These are phyloP conservation scores for Ammodytes marinus DNA, from an alignment of 2,113 vertebrate genomes.

Conservation along the genomic window DNA sequence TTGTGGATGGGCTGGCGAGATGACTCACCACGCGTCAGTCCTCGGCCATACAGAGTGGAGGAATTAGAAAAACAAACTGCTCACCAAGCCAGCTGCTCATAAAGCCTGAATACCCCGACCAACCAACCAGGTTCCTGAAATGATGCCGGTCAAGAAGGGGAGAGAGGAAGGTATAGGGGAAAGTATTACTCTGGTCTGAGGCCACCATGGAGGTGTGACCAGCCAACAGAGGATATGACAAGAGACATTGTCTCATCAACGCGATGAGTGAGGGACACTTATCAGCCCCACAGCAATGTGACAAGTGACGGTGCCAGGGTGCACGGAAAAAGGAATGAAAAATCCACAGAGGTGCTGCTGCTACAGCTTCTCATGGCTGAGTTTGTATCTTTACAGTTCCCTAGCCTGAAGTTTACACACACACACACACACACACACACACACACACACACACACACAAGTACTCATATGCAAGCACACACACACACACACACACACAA, in stretches of 20 bases:
- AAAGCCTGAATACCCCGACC: constrained; percentile 34
- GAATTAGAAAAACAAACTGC: constrained; percentile 66
- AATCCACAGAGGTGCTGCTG: constrained; percentile 16
- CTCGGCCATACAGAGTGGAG: constrained; percentile 46
- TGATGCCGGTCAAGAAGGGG: constrained; percentile 45
- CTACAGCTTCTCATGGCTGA: constrained; percentile 41
- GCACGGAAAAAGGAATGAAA: constrained; percentile 31
- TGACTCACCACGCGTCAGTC: constrained; percentile 75
- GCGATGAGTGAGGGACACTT: constrained; percentile 57
- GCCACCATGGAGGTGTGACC: constrained; percentile 63
- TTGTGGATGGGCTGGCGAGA: constrained; percentile 48
- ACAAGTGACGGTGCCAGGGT: constrained; percentile 28
- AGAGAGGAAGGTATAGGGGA: constrained; percentile 47
- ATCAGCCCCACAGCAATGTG: constrained; percentile 37
- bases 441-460: constrained; percentile 34
- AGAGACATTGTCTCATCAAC: constrained; percentile 54
- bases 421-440: constrained; percentile 11
- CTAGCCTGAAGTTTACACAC: constrained; percentile 61
- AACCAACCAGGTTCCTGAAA: constrained; percentile 31
- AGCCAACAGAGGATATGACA: constrained; percentile 64
- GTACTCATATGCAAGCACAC: no score
- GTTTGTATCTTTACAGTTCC: constrained; percentile 61
- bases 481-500: constrained; percentile 57
- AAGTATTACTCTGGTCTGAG: constrained; percentile 33
- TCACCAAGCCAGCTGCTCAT: constrained; percentile 61